A percentile compares a stretch with the other conserved stretches of the same genome.
These are phyloP conservation scores for Acleris cristana DNA, from an alignment of 2,888 invertebrate genomes.

Conservation along the genomic window DNA sequence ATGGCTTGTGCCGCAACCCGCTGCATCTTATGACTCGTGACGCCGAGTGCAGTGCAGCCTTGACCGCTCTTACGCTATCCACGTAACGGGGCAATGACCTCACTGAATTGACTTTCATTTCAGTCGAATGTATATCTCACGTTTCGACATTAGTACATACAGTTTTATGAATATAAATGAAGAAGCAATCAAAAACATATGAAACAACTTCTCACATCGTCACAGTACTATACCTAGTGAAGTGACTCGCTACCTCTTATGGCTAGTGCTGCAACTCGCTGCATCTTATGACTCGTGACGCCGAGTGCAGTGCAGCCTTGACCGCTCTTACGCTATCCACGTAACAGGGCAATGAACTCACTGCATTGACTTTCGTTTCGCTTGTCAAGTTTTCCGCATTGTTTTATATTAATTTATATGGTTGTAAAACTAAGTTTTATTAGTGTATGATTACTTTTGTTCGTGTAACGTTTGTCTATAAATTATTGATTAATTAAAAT, in stretches of 20 bases:
- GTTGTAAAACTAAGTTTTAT: no score
- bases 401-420: no score
- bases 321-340: conserved; percentile 7
- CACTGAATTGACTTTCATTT: conserved; percentile 8
- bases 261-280: not conserved
- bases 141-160: no score
- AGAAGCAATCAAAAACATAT: no score
- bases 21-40: conserved; percentile 12
- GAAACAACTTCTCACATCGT: no score
- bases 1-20: not conserved
- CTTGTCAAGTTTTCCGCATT: conserved; percentile 1
- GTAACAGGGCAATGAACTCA: conserved; percentile 10
- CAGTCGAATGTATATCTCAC: not conserved
- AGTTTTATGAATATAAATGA: no score
- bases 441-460: no score
- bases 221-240: no score
- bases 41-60: conserved; percentile 20
- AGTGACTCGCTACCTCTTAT: no score
- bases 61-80: conserved; percentile 5
- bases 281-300: conserved; percentile 15
- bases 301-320: conserved; percentile 21
- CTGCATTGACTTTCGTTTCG: conserved; percentile 18
- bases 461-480: no score
- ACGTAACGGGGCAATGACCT: conserved; percentile 11
- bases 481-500: no score